These are phyloP conservation scores for Timema cristinae DNA, from an alignment of 2,888 invertebrate species.

Conservation along the genomic window DNA sequence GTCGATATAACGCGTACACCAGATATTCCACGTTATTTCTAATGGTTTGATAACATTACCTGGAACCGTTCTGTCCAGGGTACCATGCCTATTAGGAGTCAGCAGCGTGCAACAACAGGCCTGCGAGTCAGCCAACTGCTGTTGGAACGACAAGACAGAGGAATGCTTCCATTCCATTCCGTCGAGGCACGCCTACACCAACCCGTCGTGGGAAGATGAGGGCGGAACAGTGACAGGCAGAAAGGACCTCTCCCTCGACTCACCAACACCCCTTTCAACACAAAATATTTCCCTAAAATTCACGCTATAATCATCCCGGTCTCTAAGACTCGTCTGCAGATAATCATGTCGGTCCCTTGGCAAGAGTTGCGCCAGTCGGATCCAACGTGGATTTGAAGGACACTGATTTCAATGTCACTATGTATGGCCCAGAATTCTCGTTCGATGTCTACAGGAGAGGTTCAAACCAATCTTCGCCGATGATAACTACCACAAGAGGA, in stretches of 20 bases:
- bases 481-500: slow-evolving; percentile 54
- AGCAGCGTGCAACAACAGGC: slow-evolving; percentile 33
- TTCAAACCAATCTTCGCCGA: slow-evolving; percentile 40
- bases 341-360: slow-evolving; percentile 21
- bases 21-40: no score
- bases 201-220: slow-evolving; percentile 32
- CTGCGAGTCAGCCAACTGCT: slow-evolving; percentile 50
- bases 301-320: slow-evolving; percentile 22
- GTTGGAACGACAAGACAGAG: slow-evolving; percentile 47
- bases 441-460: slow-evolving; percentile 22
- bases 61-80: neutral
- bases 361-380: neutral
- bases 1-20: no score
- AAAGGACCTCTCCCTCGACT: slow-evolving; percentile 30
- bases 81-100: neutral
- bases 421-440: slow-evolving; percentile 20
- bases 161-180: slow-evolving; percentile 54
- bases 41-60: no score
- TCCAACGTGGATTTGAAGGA: neutral
- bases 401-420: slow-evolving; percentile 19
- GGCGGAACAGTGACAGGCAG: slow-evolving; percentile 18
- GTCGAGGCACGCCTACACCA: slow-evolving; percentile 50
- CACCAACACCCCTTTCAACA: slow-evolving; percentile 38
- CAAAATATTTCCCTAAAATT: slow-evolving; percentile 36
- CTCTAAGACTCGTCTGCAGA: slow-evolving; percentile 30